Percentiles rank a stretch among this genome's conserved stretches.
phyloP scores from a whole-genome alignment of 1,140 invertebrate genomes.

The Nasonia vitripennis region DNA sequence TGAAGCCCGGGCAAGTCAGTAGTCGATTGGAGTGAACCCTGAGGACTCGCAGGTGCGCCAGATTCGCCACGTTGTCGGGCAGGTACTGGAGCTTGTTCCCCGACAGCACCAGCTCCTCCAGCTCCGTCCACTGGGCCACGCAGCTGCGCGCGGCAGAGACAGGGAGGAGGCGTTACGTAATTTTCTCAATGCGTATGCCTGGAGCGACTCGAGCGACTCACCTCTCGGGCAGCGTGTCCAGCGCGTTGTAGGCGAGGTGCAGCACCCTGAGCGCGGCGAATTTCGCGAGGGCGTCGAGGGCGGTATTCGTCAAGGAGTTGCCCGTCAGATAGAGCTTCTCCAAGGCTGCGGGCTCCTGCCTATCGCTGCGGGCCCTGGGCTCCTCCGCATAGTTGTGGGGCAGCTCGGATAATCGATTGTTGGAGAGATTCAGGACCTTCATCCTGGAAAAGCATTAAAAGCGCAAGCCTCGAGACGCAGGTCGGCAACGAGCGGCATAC shows the following conservation, averaged over 20 bases:
- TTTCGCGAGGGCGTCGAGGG: slow-evolving; percentile 81
- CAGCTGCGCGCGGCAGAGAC: slow-evolving; percentile 74
- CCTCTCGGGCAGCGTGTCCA: slow-evolving; percentile 84
- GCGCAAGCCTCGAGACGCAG: not conserved
- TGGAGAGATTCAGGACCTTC: slow-evolving; percentile 84
- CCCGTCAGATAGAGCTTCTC: slow-evolving; percentile 86
- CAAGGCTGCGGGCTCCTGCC: slow-evolving; percentile 67
- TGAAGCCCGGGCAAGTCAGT: slow-evolving; percentile 84
- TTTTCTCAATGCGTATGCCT: too few species aligned
- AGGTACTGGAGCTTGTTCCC: slow-evolving; percentile 87
- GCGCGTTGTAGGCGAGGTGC: slow-evolving; percentile 86
- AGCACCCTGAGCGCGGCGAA: slow-evolving; percentile 81
- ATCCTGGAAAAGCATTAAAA: slow-evolving; percentile 71
- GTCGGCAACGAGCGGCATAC: not conserved
- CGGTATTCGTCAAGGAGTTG: slow-evolving; percentile 85
- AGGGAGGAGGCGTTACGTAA: not conserved
- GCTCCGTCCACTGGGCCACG: slow-evolving; percentile 83
- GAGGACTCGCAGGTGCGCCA: slow-evolving; percentile 84
- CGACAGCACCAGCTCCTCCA: slow-evolving; percentile 88
- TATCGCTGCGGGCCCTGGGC: not conserved
- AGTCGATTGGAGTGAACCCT: slow-evolving; percentile 89
- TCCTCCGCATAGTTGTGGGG: slow-evolving; percentile 77
- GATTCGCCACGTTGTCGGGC: slow-evolving; percentile 84
- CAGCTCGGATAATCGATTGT: slow-evolving; percentile 83
- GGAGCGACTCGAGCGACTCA: slow-evolving; percentile 54